A percentile compares a stretch with the other conserved stretches of the same genome.
These are phyloP conservation scores for human (Homo sapiens) DNA, from an alignment of 2,113 vertebrate species.

Conservation along the genomic window DNA sequence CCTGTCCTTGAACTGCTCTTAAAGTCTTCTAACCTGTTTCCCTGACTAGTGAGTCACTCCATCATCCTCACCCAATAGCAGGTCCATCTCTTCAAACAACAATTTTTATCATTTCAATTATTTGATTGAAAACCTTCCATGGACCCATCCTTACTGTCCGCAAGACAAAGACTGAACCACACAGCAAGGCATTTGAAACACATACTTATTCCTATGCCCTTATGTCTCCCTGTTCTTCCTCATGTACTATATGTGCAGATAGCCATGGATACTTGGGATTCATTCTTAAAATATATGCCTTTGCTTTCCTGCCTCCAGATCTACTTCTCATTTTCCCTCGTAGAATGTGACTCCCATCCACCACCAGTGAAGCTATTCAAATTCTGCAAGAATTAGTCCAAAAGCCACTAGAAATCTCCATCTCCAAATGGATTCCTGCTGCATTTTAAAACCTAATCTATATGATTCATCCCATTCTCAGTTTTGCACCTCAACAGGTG, in stretches of 20 bases:
- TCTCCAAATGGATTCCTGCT: not conserved
- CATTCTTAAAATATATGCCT: not conserved
- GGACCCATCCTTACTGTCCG: not conserved
- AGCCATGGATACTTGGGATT: not conserved
- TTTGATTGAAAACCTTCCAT: not conserved
- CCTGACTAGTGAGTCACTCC: not conserved
- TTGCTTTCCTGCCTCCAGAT: not conserved
- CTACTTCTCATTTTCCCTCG: not conserved
- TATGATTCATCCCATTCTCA: not conserved
- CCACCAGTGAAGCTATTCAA: not conserved
- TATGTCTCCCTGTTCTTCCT: not conserved
- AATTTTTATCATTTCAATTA: not conserved
- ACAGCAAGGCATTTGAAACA: not conserved
- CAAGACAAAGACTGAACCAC: not conserved
- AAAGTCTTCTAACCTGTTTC: not conserved
- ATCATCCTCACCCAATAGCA: not conserved
- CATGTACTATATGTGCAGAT: not conserved
- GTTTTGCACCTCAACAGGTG: not conserved
- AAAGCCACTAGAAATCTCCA: not conserved
- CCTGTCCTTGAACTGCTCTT: not conserved
- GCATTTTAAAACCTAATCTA: not conserved
- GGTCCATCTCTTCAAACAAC: not conserved
- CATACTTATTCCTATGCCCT: not conserved
- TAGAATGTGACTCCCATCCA: not conserved
- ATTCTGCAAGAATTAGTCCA: not conserved